Evolutionary conservation across 30 jellyfish, hydroid and myxozoan species (phyloP), one percentile per base, ranked within the genome.

Genomic region (Hydractinia symbiolongicarpus): DNA sequence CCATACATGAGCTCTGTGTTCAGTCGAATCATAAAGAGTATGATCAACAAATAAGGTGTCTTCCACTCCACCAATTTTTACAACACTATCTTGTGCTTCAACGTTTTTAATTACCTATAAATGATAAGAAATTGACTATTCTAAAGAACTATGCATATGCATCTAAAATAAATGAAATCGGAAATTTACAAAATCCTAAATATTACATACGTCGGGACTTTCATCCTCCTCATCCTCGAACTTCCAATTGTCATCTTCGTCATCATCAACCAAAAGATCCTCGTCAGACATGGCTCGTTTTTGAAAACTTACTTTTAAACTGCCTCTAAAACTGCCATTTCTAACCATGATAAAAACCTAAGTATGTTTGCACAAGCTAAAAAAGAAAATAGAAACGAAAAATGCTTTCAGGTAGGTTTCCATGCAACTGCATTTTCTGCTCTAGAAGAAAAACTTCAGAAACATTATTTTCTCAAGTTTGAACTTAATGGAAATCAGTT

Each of bases 181-280:
- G 16, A 64, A 64, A 64, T 7, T 64, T 13, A 6, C 0, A 64
- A 71, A 9, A 19, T 20, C n/a, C 74, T 64, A n/a, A 30, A 64
- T 51, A 64, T 64, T 6, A 64, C 40, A n/a, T 6, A 44, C 74
- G 40, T 6, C 40, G 9, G 62, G 81, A 21, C 5, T 44, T 15
- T 55, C 84, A 16, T 62, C 86, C n/a, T 84, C 93, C 82, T 86
- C 87, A 53, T 79, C 96, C 52, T 86, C 98, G 53, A 77, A 77
- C 50, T 53, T 53, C 85, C 85, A 77, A 44, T 54, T 73, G 79
- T 86, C 96, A 79, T 90, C 97, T 76, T 90, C 97, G 67, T 91
- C 96, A 53, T 90, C 97, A 61, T 81, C 81, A 57, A 91, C 86
- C 86, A 91, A 67, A 56, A 85, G 84, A 81, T 91, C 96, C 80